Percentiles rank a stretch among this genome's conserved stretches.
Conservation (phyloP, 92 coral and sea anemone genomes). For the Parazoanthus atlanticus region DNA sequence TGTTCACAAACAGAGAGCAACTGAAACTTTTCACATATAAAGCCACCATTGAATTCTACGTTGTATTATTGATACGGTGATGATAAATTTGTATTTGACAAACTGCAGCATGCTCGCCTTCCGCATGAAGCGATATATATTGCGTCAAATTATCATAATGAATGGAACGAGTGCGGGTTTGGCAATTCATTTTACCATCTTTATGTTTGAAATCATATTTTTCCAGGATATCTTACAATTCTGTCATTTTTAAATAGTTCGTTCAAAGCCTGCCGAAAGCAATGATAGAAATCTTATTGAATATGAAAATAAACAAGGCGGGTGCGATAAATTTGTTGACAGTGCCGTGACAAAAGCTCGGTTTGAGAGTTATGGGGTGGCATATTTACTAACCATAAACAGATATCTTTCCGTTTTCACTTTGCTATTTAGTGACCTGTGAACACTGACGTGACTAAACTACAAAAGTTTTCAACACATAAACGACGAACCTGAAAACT, state of each 20-base stretch:
- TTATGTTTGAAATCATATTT: background rate
- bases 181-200: background rate
- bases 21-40: too few relatives aligned
- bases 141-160: too few relatives aligned
- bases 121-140: too few relatives aligned
- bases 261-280: background rate
- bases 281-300: slow-evolving; percentile 9
- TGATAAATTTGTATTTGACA: too few relatives aligned
- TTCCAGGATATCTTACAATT: background rate
- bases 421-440: background rate
- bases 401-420: background rate
- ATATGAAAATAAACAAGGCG: background rate
- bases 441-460: background rate
- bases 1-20: too few relatives aligned
- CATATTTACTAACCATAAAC: background rate
- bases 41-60: too few relatives aligned
- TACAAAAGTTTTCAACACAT: too few relatives aligned
- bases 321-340: background rate
- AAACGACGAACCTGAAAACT: too few relatives aligned
- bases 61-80: too few relatives aligned
- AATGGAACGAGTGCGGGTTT: too few relatives aligned
- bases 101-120: too few relatives aligned
- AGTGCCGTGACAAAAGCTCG: background rate
- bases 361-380: background rate
- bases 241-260: too few relatives aligned